Evolutionary conservation across 2,797 vertebrate species (phyloP), one percentile per base, ranked within the genome.

Genomic region (Kryptopterus vitreolus): DNA sequence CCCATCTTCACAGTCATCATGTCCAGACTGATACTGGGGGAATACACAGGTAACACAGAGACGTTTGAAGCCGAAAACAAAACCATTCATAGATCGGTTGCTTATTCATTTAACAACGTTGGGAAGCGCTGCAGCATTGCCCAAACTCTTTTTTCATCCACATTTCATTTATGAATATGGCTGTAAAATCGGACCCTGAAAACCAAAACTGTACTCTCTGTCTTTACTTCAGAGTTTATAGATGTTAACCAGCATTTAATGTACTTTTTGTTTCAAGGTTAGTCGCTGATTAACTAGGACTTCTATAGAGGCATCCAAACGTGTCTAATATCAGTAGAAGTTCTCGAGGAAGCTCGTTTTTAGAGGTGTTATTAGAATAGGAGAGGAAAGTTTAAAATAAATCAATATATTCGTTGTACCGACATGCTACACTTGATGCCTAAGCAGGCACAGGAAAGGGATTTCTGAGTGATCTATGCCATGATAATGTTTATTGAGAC

Each of bases 1-100:
- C 98, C 98, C 31, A 96, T 99, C 74, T 99, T 99, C 85, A 99
- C 98, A 0, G 97, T 99, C 70, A 98, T 99, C 88, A 96, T 99
- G 97, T 99, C 98, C 52, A 88, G 97, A 35, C 94, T 98, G 89
- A 98, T 99, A 69, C 86, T 99, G 9, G 97, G 98, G 29, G 98
- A 99, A 86, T 96, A 99, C 88, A 99, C 97, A 31, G 97, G 98
- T 95, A 84, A 85, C 52, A 7, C 13, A 13, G 10, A 13, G 31
- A 31, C 8, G 13, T 26, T 46, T 24, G 12, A 24, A 22, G 20
- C 33, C 35, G 13, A 11, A 35, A n/a, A 35, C 1, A 6, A 5
- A 71, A 48, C n/a, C 9, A 43, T 10, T 3, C 12, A 2, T 33
- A 53, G 33, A 0, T 20, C 53, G 20, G 6, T 6, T 53, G 26